Evolutionary conservation across 2,797 vertebrate species (phyloP), one percentile per base, ranked within the genome.

Genomic region (Chromis chromis): DNA sequence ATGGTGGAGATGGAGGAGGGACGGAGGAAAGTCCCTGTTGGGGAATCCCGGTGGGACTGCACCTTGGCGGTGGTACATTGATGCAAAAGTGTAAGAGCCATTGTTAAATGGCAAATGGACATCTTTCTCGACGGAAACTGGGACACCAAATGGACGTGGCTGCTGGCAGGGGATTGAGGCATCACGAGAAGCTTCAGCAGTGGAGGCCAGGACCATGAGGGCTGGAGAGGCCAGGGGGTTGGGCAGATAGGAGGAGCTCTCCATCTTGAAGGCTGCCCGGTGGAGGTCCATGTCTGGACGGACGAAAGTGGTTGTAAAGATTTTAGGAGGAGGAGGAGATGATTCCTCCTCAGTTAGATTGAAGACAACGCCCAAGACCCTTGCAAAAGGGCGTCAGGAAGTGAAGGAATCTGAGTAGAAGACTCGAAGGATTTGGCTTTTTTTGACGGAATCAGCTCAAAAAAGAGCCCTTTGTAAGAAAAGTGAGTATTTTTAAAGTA

Each of bases 261-360:
- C 98, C 98, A 99, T 99, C 94, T 99, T 99, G 96, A 99, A 99
- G 73, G 98, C 97, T 86, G 97, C 97, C 94, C 97, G 95, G 94
- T 99, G 98, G 94, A 99, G 97, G 96, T 99, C 98, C 98, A 99
- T 99, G 93, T 92, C 83, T 93, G 94, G 80, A 78, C 76, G 55
- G 88, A 90, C 86, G 66, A 88, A 60, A 55, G 88, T 66, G 60
- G 85, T 86, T 82, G 88, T 79, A 79, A 83, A 75, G 70, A 88
- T 79, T 79, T 85, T 17, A 70, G 78, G 75, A 78, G 84, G 91
- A 83, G 78, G 93, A 83, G 82, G 90, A 88, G 86, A 79, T 73
- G 70, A 42, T 52, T 81, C 78, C 91, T 87, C 91, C 88, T 82
- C 74, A 65, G 48, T 62, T 55, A 79, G 54, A 70, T 44, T 69